phyloP scores from a whole-genome alignment of 2,888 invertebrate species.

The Parapristionchus giblindavisi region DNA sequence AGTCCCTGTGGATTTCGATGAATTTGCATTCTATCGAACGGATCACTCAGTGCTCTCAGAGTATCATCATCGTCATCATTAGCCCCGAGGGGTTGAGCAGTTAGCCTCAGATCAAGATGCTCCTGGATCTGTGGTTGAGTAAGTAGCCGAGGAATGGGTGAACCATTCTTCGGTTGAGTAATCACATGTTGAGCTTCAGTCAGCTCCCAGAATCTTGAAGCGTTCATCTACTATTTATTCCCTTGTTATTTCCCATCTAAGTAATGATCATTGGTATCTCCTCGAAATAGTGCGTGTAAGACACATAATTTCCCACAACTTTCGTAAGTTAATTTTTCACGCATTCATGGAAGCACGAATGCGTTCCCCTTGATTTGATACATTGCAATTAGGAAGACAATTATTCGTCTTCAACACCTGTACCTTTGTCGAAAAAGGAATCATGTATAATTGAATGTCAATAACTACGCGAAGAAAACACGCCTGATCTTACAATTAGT shows the following conservation, averaged over 20 bases:
- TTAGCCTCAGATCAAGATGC: neutral
- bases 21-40: neutral
- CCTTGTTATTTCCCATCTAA: neutral
- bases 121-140: neutral
- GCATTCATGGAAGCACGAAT: neutral
- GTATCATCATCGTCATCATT: neutral
- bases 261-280: neutral
- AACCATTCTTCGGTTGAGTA: neutral
- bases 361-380: neutral
- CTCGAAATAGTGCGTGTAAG: neutral
- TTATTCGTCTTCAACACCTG: neutral
- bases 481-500: too few species aligned
- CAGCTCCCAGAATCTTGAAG: neutral
- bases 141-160: neutral
- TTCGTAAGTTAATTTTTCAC: neutral
- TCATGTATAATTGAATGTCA: neutral
- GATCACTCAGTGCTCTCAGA: neutral
- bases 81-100: neutral
- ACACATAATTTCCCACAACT: neutral
- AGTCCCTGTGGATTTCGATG: neutral
- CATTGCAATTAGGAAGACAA: neutral
- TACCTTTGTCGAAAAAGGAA: neutral
- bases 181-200: neutral
- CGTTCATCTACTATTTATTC: too few species aligned
- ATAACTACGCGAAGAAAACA: neutral